Evolutionary conservation across 2,888 invertebrate genomes (phyloP).

Genomic region (Fragum fragum): DNA sequence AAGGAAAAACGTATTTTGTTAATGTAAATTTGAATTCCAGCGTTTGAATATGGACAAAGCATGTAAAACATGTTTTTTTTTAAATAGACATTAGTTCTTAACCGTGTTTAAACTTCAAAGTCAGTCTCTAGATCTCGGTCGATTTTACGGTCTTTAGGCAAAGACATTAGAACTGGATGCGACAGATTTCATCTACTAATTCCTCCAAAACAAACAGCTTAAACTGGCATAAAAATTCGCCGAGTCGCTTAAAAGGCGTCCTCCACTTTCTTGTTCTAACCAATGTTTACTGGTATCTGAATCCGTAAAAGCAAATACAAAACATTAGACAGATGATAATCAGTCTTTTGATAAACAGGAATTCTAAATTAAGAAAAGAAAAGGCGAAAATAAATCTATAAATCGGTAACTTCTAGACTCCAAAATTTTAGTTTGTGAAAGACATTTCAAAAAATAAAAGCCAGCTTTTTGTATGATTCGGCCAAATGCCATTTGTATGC

Average conservation of each 20-base stretch:
- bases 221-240: slow-evolving; percentile 59
- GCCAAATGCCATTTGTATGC: slow-evolving; percentile 61
- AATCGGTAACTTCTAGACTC: too few relatives aligned
- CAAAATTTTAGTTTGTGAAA: too few relatives aligned
- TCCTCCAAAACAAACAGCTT: slow-evolving; percentile 56
- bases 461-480: not conserved
- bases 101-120: slow-evolving; percentile 31
- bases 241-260: not conserved
- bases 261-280: too few relatives aligned
- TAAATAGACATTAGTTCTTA: slow-evolving; percentile 22
- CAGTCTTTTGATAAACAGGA: too few relatives aligned
- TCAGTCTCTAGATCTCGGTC: not conserved
- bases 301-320: too few relatives aligned
- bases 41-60: not conserved
- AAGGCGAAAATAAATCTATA: too few relatives aligned
- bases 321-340: too few relatives aligned
- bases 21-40: too few relatives aligned
- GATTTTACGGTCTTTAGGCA: slow-evolving; percentile 49
- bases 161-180: slow-evolving; percentile 64
- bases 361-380: too few relatives aligned
- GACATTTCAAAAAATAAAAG: too few relatives aligned
- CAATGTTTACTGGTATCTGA: too few relatives aligned
- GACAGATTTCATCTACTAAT: slow-evolving; percentile 68
- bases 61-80: slow-evolving; percentile 9
- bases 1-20: too few relatives aligned